Evolutionary conservation across 2,113 vertebrate genomes (phyloP), one percentile per base, ranked within the genome.

Genomic region (Corythoichthys haematopterus): DNA sequence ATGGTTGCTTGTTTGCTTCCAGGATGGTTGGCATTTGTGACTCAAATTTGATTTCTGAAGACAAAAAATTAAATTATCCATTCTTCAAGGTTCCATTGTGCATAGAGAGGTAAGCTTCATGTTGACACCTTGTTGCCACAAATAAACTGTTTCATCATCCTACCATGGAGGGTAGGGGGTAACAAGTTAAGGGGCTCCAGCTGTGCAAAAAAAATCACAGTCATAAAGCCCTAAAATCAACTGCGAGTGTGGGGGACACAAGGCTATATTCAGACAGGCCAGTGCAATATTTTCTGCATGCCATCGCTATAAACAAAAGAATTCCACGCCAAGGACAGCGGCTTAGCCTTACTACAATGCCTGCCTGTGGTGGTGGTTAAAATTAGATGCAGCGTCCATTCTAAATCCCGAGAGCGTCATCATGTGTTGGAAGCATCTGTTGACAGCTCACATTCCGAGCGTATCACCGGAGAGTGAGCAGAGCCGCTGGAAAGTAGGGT

Each of bases 391-490:
- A 83, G 83, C 87, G 88, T 92, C 92, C 93, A 93, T 93, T 94
- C 92, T 94, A 91, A 62, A 92, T 92, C 89, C 93, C 78, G 83
- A 90, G 88, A 89, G 94, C 89, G 93, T 97, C 95, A 95, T 92
- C 90, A 81, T 90, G 92, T 92, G 93, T 92, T 92, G 87, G 91
- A 78, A 92, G 93, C 95, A 96, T 95, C 95, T 96, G 95, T 95
- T 96, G 95, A 97, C 95, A 98, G 94, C 87, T 91, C 78, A 89
- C 95, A 98, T 97, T 92, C 94, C 94, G 79, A 10, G 85, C 93
- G 88, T 95, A 95, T 95, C 95, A 93, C 85, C 79, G 84, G 93
- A 91, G 93, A 90, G 92, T 36, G 55, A 37, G 92, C 93, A 92
- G 91, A 91, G 89, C 83, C 84, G 71, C 80, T 75, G 85, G 71